These are phyloP conservation scores for Pecten maximus DNA, from an alignment of 2,888 invertebrate species.

Conservation along the genomic window DNA sequence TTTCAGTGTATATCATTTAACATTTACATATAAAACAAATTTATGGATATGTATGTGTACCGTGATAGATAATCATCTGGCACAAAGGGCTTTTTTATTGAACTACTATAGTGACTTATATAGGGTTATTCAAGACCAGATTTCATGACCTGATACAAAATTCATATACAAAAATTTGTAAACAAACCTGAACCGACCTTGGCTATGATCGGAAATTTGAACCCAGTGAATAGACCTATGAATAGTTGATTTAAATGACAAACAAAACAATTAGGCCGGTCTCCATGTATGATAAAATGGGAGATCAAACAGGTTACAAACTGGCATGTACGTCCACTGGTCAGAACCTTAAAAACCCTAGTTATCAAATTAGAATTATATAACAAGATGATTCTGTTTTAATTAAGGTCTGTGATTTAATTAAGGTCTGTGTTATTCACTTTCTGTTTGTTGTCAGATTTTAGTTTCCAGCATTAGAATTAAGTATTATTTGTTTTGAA, in stretches of 20 bases:
- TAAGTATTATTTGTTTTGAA: no score
- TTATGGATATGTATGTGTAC: background rate
- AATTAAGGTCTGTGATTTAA: no score
- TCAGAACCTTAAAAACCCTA: no score
- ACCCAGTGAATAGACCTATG: background rate
- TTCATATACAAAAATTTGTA: background rate
- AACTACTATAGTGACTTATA: background rate
- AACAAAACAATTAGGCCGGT: background rate
- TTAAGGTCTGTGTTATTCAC: no score
- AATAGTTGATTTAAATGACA: background rate
- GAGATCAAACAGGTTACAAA: background rate
- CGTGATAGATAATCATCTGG: background rate
- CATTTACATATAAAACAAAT: no score
- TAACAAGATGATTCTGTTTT: no score
- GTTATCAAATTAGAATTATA: no score
- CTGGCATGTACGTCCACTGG: no score
- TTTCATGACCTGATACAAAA: background rate
- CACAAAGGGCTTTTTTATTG: background rate
- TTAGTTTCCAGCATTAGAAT: no score
- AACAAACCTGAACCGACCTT: background rate
- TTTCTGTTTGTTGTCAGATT: no score
- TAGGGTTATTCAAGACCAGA: background rate
- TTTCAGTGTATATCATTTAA: no score
- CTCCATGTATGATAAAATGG: background rate
- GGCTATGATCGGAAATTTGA: background rate